Base-by-base conservation (phyloP, 2,888 invertebrate genomes). In the Tanytarsus gracilentus region DNA sequence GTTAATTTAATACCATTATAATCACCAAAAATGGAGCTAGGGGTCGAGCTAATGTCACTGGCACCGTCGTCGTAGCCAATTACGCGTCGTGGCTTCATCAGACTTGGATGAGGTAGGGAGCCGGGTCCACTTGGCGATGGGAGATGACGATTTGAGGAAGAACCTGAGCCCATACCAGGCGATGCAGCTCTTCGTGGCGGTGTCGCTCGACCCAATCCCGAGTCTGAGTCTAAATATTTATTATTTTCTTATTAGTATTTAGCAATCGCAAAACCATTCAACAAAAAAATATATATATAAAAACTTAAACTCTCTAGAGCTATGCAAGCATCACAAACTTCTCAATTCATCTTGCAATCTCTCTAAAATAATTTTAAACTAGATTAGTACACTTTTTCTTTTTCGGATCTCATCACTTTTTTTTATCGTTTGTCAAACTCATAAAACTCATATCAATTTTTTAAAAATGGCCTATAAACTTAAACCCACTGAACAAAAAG, bases 141-240 rank as follows among this genome's bases (percentile, higher is more conserved):
- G 68, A 88, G 80, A 74, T 88, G 83, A 70, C 88, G 82, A 69
- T 71, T 69, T 67, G 64, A 62, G 6, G 53, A 44, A 70, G 82
- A 78, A n/a, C 29, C 48, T 66, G 80, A 79, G 64, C 79, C 77
- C 81, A 87, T 82, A 61, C 88, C 89, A 23, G 90, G 90, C 64
- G 90, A 90, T 59, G 90, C 87, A 44, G 89, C 89, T 69, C 91
- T 82, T 65, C 91, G 79, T 53, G 91, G 90, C 61, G 91, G 91
- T 61, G 92, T 91, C 53, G 89, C 88, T 68, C 89, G 81, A 50
- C 91, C 91, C 75, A 90, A 78, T 65, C 90, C 91, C 66, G 88
- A 88, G 79, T 90, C 90, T 74, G 86, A 83, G 75, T 83, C 84
- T 72, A 78, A 76, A 39, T 48, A 6, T 36, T 36, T 36, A 14